Evolutionary conservation across 2,888 invertebrate genomes (phyloP), one percentile per base, ranked within the genome.

Genomic region (Athalia rosae): DNA sequence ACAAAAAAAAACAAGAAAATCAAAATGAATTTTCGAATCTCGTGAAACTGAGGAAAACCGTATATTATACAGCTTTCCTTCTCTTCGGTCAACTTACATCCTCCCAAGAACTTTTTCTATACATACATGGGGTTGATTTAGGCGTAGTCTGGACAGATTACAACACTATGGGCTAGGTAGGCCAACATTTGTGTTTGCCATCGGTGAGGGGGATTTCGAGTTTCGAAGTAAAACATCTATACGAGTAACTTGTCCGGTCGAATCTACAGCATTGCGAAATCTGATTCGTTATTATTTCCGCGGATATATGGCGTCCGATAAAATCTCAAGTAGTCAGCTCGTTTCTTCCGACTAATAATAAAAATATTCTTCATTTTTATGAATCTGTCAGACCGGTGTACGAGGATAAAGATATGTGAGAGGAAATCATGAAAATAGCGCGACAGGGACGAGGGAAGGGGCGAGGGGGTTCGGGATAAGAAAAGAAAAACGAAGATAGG

Each of bases 101-200:
- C 41, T 6, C 53, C 5, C 8, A 28, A 15, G 50, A 67, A 53
- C 15, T 50, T 48, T 28, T 4, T 28, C 4, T 53, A 9, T 9
- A 64, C 47, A 28, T 28, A 0, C 28, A 28, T 28, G 2, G 28
- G 28, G 28, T 47, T 64, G 45, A 47, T 64, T 47, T 41, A 28
- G 5, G 50, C 48, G 11, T 9, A 1, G 7, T 50, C 53, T 15
- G 28, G 28, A 28, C 28, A 67, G 7, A 67, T 6, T 67, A 1
- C n/a, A 67, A 28, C 53, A 41, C 53, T n/a, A 15, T 45, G 45
- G 43, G 71, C 13, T 58, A 45, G 71, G 71, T 71, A 58, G 45
- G 50, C 45, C 8, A 71, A 71, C 71, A 71, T 71, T 71, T 71
- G 71, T 56, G 45, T 71, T 58, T 71, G 71, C 71, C 58, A 71